Evolutionary conservation across 2,797 vertebrate genomes (phyloP), one percentile per base, ranked within the genome.

Genomic region (Paguma larvata): DNA sequence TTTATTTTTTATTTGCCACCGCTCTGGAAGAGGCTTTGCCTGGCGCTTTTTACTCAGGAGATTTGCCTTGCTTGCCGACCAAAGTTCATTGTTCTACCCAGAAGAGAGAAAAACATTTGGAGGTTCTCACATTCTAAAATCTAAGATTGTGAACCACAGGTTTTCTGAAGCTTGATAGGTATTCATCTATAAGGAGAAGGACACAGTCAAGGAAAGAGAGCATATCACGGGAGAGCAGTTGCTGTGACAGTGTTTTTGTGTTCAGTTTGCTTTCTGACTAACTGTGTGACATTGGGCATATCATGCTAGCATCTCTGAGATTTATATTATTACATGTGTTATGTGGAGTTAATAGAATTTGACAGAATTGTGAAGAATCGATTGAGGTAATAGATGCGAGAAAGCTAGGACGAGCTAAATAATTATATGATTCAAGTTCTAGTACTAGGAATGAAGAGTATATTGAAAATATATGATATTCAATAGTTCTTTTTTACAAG

Each of bases 241-340:
- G 41, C 48, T 56, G 27, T 67, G 21, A 80, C 32, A 63, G 18
- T 15, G 14, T 85, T 89, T 18, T 94, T 56, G 19, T 67, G 32
- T 53, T 90, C 23, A 77, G 65, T 88, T 95, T 85, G 34, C 34
- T 78, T 89, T 84, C 75, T 79, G 51, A 75, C 41, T 85, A 90
- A 18, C 5, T 5, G 19, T 38, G 3, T 25, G 53, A 41, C 91
- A 77, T 30, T 48, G 10, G 6, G 25, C 30, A 34, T 72, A 63
- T 51, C 79, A 46, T 82, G 80, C 44, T 32, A 91, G 70, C 3
- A 6, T 90, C 12, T 88, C 48, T 84, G 38, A 80, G 23, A 73
- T 93, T 25, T 90, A 4, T 62, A 53, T 95, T 86, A 53, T 16
- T 91, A 30, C 51, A 15, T 62, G 21, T 34, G 77, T 62, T 91